Conservation (phyloP, 1,140 invertebrate genomes). For the Orchesella cincta region DNA sequence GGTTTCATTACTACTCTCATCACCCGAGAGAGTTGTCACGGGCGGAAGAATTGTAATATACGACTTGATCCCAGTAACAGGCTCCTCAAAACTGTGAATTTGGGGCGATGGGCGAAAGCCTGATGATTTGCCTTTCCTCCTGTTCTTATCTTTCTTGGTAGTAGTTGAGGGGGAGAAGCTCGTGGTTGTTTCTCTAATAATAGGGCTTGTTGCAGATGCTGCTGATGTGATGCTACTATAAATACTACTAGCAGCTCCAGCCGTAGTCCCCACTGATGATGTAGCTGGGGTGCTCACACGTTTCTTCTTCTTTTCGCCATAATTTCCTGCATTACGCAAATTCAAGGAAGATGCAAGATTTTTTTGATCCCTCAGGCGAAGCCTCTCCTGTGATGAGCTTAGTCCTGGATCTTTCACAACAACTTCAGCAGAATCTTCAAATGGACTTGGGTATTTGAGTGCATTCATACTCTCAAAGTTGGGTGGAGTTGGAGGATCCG, state of each 20-base stretch:
- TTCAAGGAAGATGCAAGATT: neutral
- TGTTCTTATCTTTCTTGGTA: neutral
- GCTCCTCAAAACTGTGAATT: slow-evolving; percentile 40
- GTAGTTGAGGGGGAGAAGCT: neutral
- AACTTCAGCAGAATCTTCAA: slow-evolving; percentile 24
- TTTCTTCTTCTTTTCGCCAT: slow-evolving; percentile 4
- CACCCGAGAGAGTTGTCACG: neutral
- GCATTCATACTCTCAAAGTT: slow-evolving; percentile 34
- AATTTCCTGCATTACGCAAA: neutral
- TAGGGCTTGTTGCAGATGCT: neutral
- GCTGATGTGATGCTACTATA: slow-evolving; percentile 1
- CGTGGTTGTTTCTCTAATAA: neutral
- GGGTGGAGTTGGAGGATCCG: slow-evolving; percentile 40
- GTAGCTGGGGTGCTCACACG: neutral
- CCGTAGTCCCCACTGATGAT: neutral
- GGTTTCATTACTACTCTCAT: slow-evolving; percentile 12
- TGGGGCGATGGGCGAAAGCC: slow-evolving; percentile 45
- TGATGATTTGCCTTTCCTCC: neutral
- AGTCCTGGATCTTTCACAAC: neutral
- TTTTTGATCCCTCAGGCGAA: neutral
- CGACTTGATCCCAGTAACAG: slow-evolving; percentile 29
- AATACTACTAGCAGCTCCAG: neutral
- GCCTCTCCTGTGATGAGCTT: neutral
- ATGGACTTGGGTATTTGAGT: slow-evolving; percentile 7
- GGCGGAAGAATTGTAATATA: slow-evolving; percentile 21